Base-by-base conservation (phyloP, 2,888 invertebrate species). In the Archips crataeganus region DNA sequence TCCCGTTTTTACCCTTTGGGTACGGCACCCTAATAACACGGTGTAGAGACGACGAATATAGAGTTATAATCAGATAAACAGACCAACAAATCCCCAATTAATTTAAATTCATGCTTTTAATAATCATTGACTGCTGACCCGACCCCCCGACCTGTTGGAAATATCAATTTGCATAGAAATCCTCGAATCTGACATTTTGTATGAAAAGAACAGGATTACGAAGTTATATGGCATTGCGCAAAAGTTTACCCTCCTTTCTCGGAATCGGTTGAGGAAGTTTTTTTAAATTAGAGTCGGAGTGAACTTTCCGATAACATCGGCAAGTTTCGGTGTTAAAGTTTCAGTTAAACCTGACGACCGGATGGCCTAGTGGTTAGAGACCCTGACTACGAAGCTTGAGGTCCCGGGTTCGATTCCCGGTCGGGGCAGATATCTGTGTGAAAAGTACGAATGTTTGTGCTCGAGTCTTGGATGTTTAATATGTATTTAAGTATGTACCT, bases 161-260 rank as follows among this genome's bases (percentile, higher is more conserved):
- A 72, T 32, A 13, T 62, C 49, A 45, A 72, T 72, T 72, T 62
- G 66, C 72, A 72, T 72, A 72, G 72, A 67, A 57, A 67, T 61
- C 63, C 54, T n/a, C 54, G n/a, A 51, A 42, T 54, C 3, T 67
- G 72, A 67, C 72, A 72, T 72, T 72, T 72, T 60, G 54, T 45
- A 54, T 62, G 15, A 34, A 71, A 71, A 51, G 36, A 39, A 3
- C 13, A 36, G 65, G 54, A 39, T 66, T 13, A 49, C 71, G 66
- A 15, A 51, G 51, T 11, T 51, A 36, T n/a, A 34, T 42, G 42
- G 23, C 23, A 23, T 63, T 70, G 45, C 45, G 57, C 63, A 57
- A 70, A 70, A 61, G 8, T 1, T 2, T 23, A 15, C 10, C 54
- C 54, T 23, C 54, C 23, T 54, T 54, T 54, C 51, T 4, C 1